phyloP scores from a whole-genome alignment of 2,888 invertebrate genomes.

The Chymomyza amoena region DNA sequence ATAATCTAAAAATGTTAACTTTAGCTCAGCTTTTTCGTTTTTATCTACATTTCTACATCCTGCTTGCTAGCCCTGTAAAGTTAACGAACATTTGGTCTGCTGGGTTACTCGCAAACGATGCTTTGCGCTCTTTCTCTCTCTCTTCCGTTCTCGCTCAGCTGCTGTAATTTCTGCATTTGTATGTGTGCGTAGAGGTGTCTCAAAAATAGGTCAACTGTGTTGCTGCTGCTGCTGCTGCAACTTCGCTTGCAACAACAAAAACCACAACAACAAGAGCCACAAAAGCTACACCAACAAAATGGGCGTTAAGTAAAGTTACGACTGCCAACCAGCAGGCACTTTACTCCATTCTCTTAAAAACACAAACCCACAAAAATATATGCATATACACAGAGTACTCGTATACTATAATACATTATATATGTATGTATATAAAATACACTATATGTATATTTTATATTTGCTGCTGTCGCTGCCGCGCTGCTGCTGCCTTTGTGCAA shows the following conservation, averaged over 20 bases:
- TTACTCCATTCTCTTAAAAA: neutral
- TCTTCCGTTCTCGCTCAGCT: conserved; percentile 10
- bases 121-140: conserved; percentile 33
- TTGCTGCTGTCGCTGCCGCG: neutral
- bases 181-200: conserved; percentile 20
- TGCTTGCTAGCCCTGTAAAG: too few relatives aligned
- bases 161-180: conserved; percentile 56
- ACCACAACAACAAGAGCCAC: neutral
- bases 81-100: too few relatives aligned
- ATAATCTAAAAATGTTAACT: too few relatives aligned
- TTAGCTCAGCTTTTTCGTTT: too few relatives aligned
- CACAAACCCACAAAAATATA: conserved; percentile 24
- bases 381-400: neutral
- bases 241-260: conserved; percentile 6
- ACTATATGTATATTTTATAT: neutral
- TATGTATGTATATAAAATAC: neutral
- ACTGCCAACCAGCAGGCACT: conserved; percentile 37
- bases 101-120: neutral
- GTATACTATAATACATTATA: too few relatives aligned
- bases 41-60: too few relatives aligned
- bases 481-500: conserved; percentile 24
- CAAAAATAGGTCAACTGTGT: conserved; percentile 63
- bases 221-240: conserved; percentile 21
- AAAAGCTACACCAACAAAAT: conserved; percentile 41
- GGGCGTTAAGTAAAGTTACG: conserved; percentile 67